Percentiles rank a stretch among this genome's conserved stretches.
These are phyloP conservation scores for Ladona fulva DNA, from an alignment of 1,140 invertebrate species.

Conservation along the genomic window DNA sequence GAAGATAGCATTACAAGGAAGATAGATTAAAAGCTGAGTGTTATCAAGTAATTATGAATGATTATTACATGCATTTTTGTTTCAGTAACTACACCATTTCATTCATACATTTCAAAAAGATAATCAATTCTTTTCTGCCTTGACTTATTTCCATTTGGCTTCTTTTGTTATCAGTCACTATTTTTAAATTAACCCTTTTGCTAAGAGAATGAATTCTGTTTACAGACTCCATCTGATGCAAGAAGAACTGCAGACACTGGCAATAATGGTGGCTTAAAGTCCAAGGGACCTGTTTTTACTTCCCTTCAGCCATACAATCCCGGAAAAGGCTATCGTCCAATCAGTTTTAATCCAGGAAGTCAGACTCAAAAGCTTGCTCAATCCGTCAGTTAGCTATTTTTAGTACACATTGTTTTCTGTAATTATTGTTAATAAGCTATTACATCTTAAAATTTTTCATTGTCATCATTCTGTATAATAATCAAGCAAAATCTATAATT, in stretches of 20 bases:
- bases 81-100: not conserved
- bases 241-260: not conserved
- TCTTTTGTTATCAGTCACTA: too few relatives aligned
- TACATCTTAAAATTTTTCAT: too few relatives aligned
- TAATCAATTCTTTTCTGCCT: not conserved
- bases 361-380: conserved; percentile 4
- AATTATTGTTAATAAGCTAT: too few relatives aligned
- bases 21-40: too few relatives aligned
- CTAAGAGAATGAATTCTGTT: not conserved
- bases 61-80: not conserved
- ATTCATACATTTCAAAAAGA: not conserved
- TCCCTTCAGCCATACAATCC: not conserved
- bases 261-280: not conserved
- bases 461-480: too few relatives aligned
- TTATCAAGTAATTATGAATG: not conserved
- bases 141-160: too few relatives aligned
- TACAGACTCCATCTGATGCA: not conserved
- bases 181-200: not conserved
- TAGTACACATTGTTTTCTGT: too few relatives aligned
- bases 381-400: not conserved
- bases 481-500: too few relatives aligned
- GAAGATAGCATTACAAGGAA: too few relatives aligned
- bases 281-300: not conserved
- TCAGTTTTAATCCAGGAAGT: not conserved
- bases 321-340: not conserved